A percentile compares a stretch with the other conserved stretches of the same genome.
phyloP scores from a whole-genome alignment of 2,888 invertebrate genomes.

The Troides helena region DNA sequence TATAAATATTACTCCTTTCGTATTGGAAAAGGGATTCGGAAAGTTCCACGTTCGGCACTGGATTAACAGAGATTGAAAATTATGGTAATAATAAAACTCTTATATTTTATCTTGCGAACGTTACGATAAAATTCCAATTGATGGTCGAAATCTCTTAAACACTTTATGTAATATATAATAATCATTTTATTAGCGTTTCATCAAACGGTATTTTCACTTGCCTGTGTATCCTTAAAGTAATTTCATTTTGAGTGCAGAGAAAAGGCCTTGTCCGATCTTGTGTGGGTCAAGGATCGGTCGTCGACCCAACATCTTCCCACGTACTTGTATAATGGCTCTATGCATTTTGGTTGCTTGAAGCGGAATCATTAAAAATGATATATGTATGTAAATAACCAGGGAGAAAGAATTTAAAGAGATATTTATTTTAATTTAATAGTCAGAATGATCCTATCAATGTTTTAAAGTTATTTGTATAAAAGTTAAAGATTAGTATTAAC shows the following conservation, averaged over 20 bases:
- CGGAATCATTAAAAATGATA: slow-evolving; percentile 4
- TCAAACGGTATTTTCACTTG: neutral
- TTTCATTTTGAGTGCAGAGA: slow-evolving; percentile 32
- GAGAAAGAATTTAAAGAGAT: neutral
- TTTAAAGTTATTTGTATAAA: neutral
- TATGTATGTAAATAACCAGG: neutral
- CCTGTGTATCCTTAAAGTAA: slow-evolving; percentile 1
- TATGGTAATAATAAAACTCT: too few species aligned
- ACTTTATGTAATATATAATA: neutral
- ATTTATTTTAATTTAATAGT: neutral
- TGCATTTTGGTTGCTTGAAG: slow-evolving; percentile 3
- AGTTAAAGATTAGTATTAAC: neutral
- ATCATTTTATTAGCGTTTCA: neutral
- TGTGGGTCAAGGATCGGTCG: slow-evolving; percentile 71
- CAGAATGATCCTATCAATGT: neutral
- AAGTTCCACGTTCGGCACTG: too few species aligned
- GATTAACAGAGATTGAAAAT: too few species aligned
- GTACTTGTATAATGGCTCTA: slow-evolving; percentile 9
- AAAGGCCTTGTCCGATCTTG: slow-evolving; percentile 35
- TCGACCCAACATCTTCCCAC: slow-evolving; percentile 50
- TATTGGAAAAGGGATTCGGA: too few species aligned
- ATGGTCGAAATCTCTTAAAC: neutral
- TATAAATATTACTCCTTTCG: too few species aligned
- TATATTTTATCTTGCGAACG: too few species aligned
- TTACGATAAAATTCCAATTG: too few species aligned